A percentile compares a stretch with the other conserved stretches of the same genome.
phyloP scores from a whole-genome alignment of 2,113 vertebrate species.

The Pionites leucogaster region DNA sequence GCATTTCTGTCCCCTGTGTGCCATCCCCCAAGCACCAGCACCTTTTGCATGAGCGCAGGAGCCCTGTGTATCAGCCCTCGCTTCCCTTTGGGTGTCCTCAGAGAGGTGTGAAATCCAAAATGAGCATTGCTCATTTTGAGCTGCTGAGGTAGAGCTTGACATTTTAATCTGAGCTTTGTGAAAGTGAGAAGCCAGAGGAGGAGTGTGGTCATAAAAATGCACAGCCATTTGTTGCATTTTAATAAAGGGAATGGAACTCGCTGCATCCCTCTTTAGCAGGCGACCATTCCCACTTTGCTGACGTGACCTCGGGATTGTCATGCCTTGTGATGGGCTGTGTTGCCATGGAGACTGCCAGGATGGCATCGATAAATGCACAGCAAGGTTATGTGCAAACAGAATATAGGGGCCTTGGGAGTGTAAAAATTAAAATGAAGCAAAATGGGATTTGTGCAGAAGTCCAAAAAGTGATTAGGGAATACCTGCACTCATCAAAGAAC shows the following conservation, averaged over 20 bases:
- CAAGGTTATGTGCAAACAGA: not conserved
- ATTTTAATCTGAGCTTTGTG: not conserved
- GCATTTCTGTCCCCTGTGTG: accelerated
- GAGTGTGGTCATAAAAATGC: not conserved
- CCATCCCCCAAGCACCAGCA: not conserved
- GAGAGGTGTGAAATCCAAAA: not conserved
- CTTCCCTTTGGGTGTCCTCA: not conserved
- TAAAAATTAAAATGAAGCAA: not conserved
- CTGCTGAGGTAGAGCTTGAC: not conserved
- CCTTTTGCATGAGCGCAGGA: not conserved
- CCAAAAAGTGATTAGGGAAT: not conserved
- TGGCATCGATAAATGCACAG: not conserved
- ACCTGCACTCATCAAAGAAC: not conserved
- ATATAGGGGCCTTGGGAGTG: not conserved
- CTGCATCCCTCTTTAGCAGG: not conserved
- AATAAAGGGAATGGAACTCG: not conserved
- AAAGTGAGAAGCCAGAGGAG: not conserved
- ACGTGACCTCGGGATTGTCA: not conserved
- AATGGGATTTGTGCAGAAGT: not conserved
- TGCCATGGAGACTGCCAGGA: not conserved
- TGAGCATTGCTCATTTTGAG: not conserved
- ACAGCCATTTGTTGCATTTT: not conserved
- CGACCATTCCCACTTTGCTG: not conserved
- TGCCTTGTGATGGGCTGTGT: not conserved
- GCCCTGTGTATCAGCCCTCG: not conserved